These are phyloP conservation scores for Enteromius treurensis DNA, from an alignment of 2,797 vertebrate genomes.

Conservation along the genomic window DNA sequence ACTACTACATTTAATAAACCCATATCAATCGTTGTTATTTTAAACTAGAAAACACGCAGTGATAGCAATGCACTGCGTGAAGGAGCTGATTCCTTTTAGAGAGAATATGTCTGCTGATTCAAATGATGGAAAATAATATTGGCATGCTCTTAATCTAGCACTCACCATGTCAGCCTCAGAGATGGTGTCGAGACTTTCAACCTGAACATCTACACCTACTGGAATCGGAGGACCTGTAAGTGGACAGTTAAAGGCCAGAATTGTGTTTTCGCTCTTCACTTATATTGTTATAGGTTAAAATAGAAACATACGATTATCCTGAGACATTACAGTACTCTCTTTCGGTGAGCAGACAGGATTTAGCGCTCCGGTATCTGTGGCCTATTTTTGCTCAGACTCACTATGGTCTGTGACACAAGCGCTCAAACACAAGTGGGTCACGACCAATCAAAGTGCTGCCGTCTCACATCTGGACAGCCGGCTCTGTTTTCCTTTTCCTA, in stretches of 20 bases:
- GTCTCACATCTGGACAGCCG: conserved; percentile 53
- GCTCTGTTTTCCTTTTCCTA: not conserved
- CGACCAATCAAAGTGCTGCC: conserved; percentile 68
- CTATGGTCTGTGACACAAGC: conserved; percentile 37
- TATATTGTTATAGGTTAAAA: not conserved
- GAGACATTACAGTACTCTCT: not conserved
- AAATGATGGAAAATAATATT: not conserved
- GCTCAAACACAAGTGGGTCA: conserved; percentile 74
- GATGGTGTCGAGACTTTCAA: conserved; percentile 97
- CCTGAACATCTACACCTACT: conserved; percentile 95
- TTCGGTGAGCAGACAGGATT: conserved; percentile 52
- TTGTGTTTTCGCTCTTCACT: not conserved
- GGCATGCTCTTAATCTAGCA: not conserved
- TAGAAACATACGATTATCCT: not conserved
- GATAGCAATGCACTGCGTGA: too few species aligned
- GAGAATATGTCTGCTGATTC: not conserved
- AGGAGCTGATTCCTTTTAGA: too few species aligned
- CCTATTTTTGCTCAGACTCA: conserved; percentile 67
- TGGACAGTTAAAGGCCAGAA: not conserved
- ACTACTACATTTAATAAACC: not conserved
- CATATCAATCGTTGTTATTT: not conserved
- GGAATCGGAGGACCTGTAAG: conserved; percentile 91
- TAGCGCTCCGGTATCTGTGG: conserved; percentile 63
- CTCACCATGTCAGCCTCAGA: conserved; percentile 98
- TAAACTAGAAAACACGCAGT: not conserved